Conservation (phyloP, 2,888 invertebrate genomes). For the Xestia xanthographa region DNA sequence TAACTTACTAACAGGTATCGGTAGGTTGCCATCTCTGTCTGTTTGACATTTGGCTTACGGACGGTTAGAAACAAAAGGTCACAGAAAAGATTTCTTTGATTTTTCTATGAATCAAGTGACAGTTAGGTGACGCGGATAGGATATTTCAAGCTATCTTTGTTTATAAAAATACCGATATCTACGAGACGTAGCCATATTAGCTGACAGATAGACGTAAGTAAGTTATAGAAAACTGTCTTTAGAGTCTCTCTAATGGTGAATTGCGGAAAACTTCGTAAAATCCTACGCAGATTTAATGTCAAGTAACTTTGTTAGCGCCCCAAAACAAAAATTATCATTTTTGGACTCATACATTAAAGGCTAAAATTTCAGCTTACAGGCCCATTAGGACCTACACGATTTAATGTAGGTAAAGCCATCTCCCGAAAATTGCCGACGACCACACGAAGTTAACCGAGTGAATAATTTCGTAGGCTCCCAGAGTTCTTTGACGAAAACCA, state of each 20-base stretch:
- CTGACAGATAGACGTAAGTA: too few species aligned
- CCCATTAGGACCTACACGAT: slow-evolving; percentile 59
- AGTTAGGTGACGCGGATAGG: too few species aligned
- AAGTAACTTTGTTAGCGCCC: slow-evolving; percentile 2
- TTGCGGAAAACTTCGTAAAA: not conserved
- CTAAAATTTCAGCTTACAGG: slow-evolving; percentile 51
- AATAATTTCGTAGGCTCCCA: slow-evolving; percentile 47
- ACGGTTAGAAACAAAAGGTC: too few species aligned
- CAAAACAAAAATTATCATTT: slow-evolving; percentile 35
- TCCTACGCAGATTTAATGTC: slow-evolving; percentile 14
- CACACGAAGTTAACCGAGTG: slow-evolving; percentile 60
- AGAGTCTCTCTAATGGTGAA: not conserved
- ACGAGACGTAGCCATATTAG: too few species aligned
- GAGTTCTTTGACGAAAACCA: slow-evolving; percentile 27
- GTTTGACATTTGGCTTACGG: too few species aligned
- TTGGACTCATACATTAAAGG: slow-evolving; percentile 29
- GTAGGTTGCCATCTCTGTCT: too few species aligned
- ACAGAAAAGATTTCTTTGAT: too few species aligned
- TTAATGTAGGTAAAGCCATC: slow-evolving; percentile 62
- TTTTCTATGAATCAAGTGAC: too few species aligned
- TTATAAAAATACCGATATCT: too few species aligned
- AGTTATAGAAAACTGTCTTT: too few species aligned
- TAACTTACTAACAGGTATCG: too few species aligned
- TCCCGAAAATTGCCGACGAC: slow-evolving; percentile 55
- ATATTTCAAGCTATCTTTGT: too few species aligned